Evolutionary conservation across 1,140 invertebrate species (phyloP), one percentile per base, ranked within the genome.

Genomic region (Reticulitermes speratus): DNA sequence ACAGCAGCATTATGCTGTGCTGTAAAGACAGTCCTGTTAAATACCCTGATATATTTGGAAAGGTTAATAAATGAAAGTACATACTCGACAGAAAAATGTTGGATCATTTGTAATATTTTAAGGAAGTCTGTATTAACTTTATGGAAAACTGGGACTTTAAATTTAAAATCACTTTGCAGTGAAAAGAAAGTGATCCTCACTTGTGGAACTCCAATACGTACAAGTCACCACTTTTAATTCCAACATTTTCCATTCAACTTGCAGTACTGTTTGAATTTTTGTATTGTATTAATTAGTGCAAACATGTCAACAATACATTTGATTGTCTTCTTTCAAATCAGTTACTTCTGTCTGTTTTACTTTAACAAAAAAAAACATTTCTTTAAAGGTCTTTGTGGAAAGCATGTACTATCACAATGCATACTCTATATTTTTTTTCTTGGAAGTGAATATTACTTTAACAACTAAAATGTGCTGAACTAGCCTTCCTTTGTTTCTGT

Each of bases 261-360:
- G 21, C 65, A 75, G n/a, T 9, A 3, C 2, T 30, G n/a, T 30
- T 75, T n/a, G 65, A 75, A 75, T 75, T 75, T 75, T 75, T 75
- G n/a, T 75, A 75, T 75, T 75, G n/a, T 75, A 75, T 75, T 30
- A 75, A 75, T 30, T 75, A 75, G 65, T 25, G n/a, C 65, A 75
- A 75, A 75, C 65, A 30, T 75, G 7, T 75, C n/a, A 75, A 75
- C 65, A 75, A 75, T 75, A 75, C 65, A 75, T n/a, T 75, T 75
- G 25, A 8, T 75, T 75, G 30, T 75, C 65, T 25, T 30, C n/a
- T 30, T 11, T 6, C 65, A 75, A 75, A 75, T 30, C 65, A 75
- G n/a, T 9, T 75, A 75, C 65, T n/a, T 30, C 65, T 75, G 25
- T 75, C 65, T 25, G 5, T 75, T 23, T 65, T 48, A 11, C 19